These are phyloP conservation scores for Falcaria lacertinaria DNA, from an alignment of 2,888 invertebrate genomes.

Conservation along the genomic window DNA sequence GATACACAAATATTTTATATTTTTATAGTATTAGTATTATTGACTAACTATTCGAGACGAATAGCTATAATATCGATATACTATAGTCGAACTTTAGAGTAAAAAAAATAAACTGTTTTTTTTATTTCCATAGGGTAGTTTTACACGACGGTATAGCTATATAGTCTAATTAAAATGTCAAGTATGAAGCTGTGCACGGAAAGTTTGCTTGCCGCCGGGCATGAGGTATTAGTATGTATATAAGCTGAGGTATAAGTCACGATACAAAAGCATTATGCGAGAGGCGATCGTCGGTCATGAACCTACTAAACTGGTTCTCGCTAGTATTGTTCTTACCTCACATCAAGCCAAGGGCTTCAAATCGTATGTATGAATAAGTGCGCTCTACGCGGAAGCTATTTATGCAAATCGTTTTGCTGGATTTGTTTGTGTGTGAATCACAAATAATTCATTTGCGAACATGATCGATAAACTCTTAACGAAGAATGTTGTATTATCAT, in stretches of 20 bases:
- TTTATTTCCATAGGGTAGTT: no score
- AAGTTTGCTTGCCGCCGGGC: conserved; percentile 34
- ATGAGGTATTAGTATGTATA: conserved; percentile 23
- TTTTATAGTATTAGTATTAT: no score
- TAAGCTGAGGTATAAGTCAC: conserved; percentile 66
- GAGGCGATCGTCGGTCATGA: conserved; percentile 64
- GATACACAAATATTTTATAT: no score
- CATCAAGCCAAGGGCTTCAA: conserved; percentile 28
- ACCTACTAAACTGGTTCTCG: conserved; percentile 73
- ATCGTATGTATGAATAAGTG: conserved; percentile 13
- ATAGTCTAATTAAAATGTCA: no score
- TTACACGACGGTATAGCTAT: no score
- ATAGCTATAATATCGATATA: no score
- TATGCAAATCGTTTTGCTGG: neutral
- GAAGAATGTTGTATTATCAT: no score
- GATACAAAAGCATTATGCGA: conserved; percentile 51
- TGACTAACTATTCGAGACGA: no score
- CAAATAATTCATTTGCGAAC: no score
- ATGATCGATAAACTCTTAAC: no score
- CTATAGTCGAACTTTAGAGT: no score
- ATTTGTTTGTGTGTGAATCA: neutral
- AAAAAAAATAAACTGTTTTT: no score
- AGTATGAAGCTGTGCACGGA: conserved; percentile 30
- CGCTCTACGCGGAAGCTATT: conserved; percentile 4
- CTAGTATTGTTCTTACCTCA: conserved; percentile 50